phyloP scores from a whole-genome alignment of 2,888 invertebrate genomes.

The Leucophora obtusa region DNA sequence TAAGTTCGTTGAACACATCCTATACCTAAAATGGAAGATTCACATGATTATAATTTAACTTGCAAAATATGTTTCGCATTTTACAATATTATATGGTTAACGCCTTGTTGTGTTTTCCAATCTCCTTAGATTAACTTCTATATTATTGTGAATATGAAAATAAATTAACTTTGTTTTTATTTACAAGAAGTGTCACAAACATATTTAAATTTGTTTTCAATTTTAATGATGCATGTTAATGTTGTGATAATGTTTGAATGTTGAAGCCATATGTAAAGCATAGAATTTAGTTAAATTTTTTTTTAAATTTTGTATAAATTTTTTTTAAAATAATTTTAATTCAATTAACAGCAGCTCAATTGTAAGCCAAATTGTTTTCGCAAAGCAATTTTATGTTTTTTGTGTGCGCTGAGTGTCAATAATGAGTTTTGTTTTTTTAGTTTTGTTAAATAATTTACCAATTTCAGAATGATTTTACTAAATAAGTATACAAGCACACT shows the following conservation, averaged over 20 bases:
- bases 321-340: background rate
- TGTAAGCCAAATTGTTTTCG: slow-evolving; percentile 28
- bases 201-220: background rate
- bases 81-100: too few species aligned
- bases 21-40: too few species aligned
- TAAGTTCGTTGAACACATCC: too few species aligned
- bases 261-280: slow-evolving; percentile 2
- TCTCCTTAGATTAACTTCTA: background rate
- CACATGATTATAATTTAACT: too few species aligned
- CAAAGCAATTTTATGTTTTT: slow-evolving; percentile 11
- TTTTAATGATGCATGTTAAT: slow-evolving; percentile 2
- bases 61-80: too few species aligned
- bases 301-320: background rate
- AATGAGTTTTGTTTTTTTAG: background rate
- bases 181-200: slow-evolving; percentile 13
- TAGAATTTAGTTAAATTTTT: slow-evolving; percentile 4
- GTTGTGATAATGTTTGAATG: background rate
- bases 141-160: background rate
- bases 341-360: slow-evolving; percentile 14
- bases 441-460: slow-evolving; percentile 60
- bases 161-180: slow-evolving; percentile 10
- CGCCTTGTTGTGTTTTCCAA: background rate
- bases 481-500: slow-evolving; percentile 39
- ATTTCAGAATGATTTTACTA: slow-evolving; percentile 53
- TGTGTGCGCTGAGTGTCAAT: slow-evolving; percentile 53